These are phyloP conservation scores for Narcine bancroftii DNA, from an alignment of 2,113 vertebrate genomes.

Conservation along the genomic window DNA sequence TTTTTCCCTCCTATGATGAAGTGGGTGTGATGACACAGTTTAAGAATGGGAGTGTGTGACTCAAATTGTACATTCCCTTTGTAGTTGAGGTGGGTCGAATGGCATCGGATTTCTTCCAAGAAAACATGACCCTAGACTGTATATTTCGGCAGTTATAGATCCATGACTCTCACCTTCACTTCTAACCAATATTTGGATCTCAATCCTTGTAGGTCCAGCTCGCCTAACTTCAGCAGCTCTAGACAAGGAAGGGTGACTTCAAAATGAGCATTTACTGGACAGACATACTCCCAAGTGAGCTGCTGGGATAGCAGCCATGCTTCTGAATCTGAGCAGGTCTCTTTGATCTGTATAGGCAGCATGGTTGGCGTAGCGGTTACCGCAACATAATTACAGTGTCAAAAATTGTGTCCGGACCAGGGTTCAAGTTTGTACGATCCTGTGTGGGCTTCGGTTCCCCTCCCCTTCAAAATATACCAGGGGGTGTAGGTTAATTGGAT, in stretches of 20 bases:
- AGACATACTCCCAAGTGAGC: not conserved
- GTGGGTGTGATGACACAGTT: constrained; percentile 17
- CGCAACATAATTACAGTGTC: too few relatives aligned
- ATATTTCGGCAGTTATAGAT: not conserved
- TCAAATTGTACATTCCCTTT: not conserved
- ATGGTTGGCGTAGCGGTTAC: too few relatives aligned
- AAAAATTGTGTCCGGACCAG: too few relatives aligned
- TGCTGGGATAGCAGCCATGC: not conserved
- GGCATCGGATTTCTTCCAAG: not conserved
- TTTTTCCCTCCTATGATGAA: not conserved
- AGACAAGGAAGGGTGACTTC: not conserved
- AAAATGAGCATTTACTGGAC: not conserved
- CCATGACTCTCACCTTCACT: not conserved
- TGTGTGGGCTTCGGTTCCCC: too few relatives aligned
- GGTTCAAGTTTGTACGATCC: too few relatives aligned
- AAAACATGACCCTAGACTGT: not conserved
- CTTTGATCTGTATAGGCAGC: not conserved
- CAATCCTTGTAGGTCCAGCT: not conserved
- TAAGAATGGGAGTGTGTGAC: not conserved
- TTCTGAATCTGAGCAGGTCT: not conserved
- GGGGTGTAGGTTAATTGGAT: too few relatives aligned
- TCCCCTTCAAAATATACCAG: too few relatives aligned
- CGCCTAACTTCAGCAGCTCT: not conserved
- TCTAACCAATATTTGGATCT: not conserved
- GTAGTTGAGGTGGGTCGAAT: not conserved